Evolutionary conservation across 1,140 invertebrate genomes (phyloP).

Genomic region (Zaprionus vittiger): DNA sequence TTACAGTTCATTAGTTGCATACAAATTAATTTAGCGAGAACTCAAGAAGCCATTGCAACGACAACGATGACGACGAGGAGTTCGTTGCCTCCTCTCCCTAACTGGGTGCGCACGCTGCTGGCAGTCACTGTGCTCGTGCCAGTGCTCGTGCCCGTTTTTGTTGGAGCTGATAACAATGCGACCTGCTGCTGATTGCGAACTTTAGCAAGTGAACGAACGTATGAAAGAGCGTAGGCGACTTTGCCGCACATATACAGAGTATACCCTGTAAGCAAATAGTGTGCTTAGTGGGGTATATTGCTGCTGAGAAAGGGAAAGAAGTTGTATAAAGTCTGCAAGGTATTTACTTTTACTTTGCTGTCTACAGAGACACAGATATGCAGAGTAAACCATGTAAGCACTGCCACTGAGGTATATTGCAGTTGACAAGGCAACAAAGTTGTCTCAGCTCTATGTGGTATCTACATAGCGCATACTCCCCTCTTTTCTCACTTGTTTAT

Average conservation of each 20-base stretch:
- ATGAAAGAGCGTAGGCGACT: neutral
- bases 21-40: constrained; percentile 29
- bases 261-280: constrained; percentile 12
- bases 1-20: constrained; percentile 50
- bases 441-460: neutral
- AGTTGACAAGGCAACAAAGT: no score
- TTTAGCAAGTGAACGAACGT: constrained; percentile 3
- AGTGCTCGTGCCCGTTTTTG: constrained; percentile 21
- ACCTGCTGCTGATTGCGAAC: constrained; percentile 32
- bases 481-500: neutral
- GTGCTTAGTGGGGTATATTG: neutral
- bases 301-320: neutral
- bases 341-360: no score
- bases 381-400: no score
- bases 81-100: constrained; percentile 14
- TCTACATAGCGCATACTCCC: neutral
- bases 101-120: constrained; percentile 15
- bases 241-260: neutral
- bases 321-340: neutral
- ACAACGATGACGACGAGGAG: neutral
- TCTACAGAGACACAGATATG: no score
- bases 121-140: constrained; percentile 17
- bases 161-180: constrained; percentile 29
- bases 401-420: no score
- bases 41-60: constrained; percentile 1